phyloP scores from a whole-genome alignment of 1,140 invertebrate species.

The Hyles vespertilio region DNA sequence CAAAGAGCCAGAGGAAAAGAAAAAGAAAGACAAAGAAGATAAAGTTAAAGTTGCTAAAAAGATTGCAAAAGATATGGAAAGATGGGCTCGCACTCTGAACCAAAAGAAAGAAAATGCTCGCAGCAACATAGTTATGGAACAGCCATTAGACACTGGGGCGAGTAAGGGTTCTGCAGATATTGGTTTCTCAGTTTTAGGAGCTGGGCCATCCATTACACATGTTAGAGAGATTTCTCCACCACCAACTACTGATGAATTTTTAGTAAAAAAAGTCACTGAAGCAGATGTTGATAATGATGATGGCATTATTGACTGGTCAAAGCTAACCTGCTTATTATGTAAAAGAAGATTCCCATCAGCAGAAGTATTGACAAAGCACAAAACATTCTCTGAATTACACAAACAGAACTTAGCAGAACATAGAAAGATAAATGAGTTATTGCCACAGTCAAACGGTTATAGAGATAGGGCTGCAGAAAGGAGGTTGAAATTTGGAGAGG shows the following conservation, averaged over 20 bases:
- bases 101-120: conserved; percentile 95
- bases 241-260: conserved; percentile 70
- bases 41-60: conserved; percentile 98
- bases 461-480: conserved; percentile 97
- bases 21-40: conserved; percentile 84
- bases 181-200: conserved; percentile 88
- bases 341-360: conserved; percentile 95
- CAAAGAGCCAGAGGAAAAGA: conserved; percentile 67
- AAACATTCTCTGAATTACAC: conserved; percentile 95
- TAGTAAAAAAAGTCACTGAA: conserved; percentile 76
- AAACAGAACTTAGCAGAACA: conserved; percentile 92
- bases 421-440: conserved; percentile 71
- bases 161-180: conserved; percentile 89
- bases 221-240: conserved; percentile 56
- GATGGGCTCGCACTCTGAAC: conserved; percentile 98
- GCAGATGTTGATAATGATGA: conserved; percentile 76
- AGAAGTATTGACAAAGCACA: conserved; percentile 93
- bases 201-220: conserved; percentile 78
- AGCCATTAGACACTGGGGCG: conserved; percentile 62
- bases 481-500: conserved; percentile 94
- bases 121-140: conserved; percentile 78
- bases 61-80: conserved; percentile 97
- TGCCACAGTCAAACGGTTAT: conserved; percentile 78
- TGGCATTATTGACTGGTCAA: conserved; percentile 88
- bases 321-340: conserved; percentile 95